A percentile compares a stretch with the other conserved stretches of the same genome.
Evolutionary conservation across 2,113 vertebrate genomes (phyloP).

Genomic region (Bostrychus sinensis): DNA sequence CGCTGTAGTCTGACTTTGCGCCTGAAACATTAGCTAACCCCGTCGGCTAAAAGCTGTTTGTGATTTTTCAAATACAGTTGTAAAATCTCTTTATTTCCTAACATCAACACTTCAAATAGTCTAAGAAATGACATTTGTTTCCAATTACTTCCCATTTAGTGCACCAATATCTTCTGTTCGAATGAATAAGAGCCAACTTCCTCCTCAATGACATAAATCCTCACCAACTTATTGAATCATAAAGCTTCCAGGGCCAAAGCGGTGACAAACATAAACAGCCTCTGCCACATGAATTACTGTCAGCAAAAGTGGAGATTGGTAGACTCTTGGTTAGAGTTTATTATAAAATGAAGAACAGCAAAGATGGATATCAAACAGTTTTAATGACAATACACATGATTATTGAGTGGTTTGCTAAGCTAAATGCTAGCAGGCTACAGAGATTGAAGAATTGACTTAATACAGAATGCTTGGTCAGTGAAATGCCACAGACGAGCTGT

Average conservation of each 20-base stretch:
- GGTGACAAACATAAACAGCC: neutral
- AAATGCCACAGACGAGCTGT: neutral
- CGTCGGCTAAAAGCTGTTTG: neutral
- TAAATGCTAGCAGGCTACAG: neutral
- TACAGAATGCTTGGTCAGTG: neutral
- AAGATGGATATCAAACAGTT: neutral
- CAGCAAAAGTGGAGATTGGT: neutral
- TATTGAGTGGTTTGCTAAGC: neutral
- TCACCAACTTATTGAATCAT: neutral
- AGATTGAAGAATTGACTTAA: neutral
- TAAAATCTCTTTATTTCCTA: neutral
- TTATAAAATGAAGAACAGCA: neutral
- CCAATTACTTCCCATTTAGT: neutral
- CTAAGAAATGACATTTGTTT: neutral
- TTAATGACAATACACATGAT: too few species aligned
- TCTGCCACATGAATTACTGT: too few species aligned
- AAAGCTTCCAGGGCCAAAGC: neutral
- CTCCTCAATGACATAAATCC: neutral
- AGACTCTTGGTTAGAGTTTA: neutral
- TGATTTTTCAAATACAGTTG: neutral
- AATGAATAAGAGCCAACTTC: neutral
- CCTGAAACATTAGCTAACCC: neutral
- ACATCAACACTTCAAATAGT: neutral
- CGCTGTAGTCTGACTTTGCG: neutral
- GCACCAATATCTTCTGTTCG: too few species aligned